Evolutionary conservation across 35 echinoderm and acorn worm genomes (phyloP).

Genomic region (Heliocidaris tuberculata): DNA sequence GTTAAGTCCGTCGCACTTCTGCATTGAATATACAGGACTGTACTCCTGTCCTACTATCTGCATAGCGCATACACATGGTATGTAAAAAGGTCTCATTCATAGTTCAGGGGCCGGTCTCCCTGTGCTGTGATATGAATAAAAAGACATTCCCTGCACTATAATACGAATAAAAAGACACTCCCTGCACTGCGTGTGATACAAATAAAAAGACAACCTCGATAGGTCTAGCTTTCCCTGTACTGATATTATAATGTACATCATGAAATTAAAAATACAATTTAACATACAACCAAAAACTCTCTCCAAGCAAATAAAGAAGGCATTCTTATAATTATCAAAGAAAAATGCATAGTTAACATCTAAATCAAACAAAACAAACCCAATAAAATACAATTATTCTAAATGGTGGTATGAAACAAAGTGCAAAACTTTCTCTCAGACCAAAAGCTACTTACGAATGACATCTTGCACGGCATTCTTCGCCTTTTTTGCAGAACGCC

Average conservation of each 20-base stretch:
- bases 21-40: too few relatives aligned
- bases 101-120: too few relatives aligned
- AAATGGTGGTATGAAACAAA: not conserved
- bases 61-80: too few relatives aligned
- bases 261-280: not conserved
- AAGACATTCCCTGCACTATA: too few relatives aligned
- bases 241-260: not conserved
- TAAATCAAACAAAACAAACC: not conserved
- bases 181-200: too few relatives aligned
- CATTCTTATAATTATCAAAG: not conserved
- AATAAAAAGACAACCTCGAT: too few relatives aligned
- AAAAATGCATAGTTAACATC: not conserved
- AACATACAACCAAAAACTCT: not conserved
- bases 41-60: too few relatives aligned
- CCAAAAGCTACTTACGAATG: constrained; percentile 20
- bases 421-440: not conserved
- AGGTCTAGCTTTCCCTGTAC: too few relatives aligned
- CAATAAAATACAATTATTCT: not conserved
- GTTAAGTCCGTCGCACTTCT: too few relatives aligned
- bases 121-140: too few relatives aligned
- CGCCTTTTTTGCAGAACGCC: constrained; percentile 17
- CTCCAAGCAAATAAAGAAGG: not conserved
- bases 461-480: constrained; percentile 15
- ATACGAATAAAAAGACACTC: too few relatives aligned
- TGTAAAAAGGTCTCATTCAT: too few relatives aligned